phyloP scores from a whole-genome alignment of 2,888 invertebrate species.

The Conchocele bisecta region DNA sequence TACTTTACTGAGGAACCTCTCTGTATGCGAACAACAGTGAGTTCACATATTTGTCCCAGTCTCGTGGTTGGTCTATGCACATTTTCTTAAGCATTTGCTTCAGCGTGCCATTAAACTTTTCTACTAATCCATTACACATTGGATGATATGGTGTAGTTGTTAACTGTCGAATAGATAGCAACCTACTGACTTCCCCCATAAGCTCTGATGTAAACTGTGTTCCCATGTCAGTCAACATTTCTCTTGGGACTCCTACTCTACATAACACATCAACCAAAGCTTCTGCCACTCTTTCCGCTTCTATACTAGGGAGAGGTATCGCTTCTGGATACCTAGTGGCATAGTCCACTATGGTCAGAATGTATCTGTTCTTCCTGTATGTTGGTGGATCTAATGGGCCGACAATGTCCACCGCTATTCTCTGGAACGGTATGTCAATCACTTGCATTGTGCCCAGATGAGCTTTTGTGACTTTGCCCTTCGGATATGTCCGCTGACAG shows the following conservation, averaged over 20 bases:
- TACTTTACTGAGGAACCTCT: slow-evolving; percentile 40
- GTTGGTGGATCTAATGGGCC: slow-evolving; percentile 53
- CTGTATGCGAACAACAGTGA: slow-evolving; percentile 49
- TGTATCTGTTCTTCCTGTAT: slow-evolving; percentile 52
- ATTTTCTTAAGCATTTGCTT: slow-evolving; percentile 40
- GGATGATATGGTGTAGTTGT: slow-evolving; percentile 53
- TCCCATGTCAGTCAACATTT: slow-evolving; percentile 57
- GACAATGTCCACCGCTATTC: slow-evolving; percentile 53
- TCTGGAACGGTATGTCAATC: slow-evolving; percentile 52
- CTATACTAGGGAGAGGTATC: slow-evolving; percentile 38
- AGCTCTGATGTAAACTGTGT: slow-evolving; percentile 46
- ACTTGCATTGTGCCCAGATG: slow-evolving; percentile 52
- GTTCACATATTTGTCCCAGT: slow-evolving; percentile 43
- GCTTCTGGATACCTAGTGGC: slow-evolving; percentile 54
- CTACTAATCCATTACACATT: slow-evolving; percentile 46
- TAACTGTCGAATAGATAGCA: slow-evolving; percentile 31
- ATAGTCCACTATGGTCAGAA: slow-evolving; percentile 50
- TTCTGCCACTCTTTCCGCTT: slow-evolving; percentile 48
- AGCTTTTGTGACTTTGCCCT: slow-evolving; percentile 40
- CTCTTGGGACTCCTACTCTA: slow-evolving; percentile 45
- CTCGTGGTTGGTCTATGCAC: slow-evolving; percentile 25
- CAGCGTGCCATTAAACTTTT: slow-evolving; percentile 51
- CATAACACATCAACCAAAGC: slow-evolving; percentile 48
- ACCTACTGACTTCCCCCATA: slow-evolving; percentile 38
- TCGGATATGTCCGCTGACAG: slow-evolving; percentile 42